Base-by-base conservation (phyloP, 1,140 invertebrate species). In the Heliconius himera region DNA sequence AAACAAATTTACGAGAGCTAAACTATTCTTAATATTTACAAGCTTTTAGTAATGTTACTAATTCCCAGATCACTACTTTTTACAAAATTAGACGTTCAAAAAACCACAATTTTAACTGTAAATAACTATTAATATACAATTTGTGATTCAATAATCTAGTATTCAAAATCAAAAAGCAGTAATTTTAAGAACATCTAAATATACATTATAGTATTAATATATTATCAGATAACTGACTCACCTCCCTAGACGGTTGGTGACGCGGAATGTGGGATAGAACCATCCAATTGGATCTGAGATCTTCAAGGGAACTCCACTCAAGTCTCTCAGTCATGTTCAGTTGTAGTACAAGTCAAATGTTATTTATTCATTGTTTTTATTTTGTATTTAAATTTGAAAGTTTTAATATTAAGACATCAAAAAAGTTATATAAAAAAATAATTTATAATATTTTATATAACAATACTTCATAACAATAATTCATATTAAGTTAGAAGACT, bases 241-340 rank as follows among this genome's bases (percentile, higher is more conserved):
- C 91, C 91, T 91, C 82, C 81, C 74, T 54, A 81, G 85, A 82
- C 79, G 84, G 84, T 88, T 86, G 85, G 85, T 83, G 83, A 81
- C 85, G 77, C 87, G 80, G 90, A 85, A 85, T 85, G 87, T 89
- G 84, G 88, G 82, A 86, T 89, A 85, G 88, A 87, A 84, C 79
- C 89, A 81, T 88, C 88, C 72, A 78, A 73, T 84, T 78, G 81
- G 81, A 76, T 79, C 78, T 75, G 78, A 78, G 83, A 84, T 82
- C 76, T 80, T 84, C 76, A 80, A 82, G 76, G 80, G 60, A 75
- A 49, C 73, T 18, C 41, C 73, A 70, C 82, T 77, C 78, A 73
- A 81, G 85, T 88, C 79, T 73, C 76, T 80, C 76, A 83, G 81
- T 85, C 76, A 72, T 56, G 60, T 51, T 82, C 70, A 76, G 80